Evolutionary conservation across 1,140 invertebrate species (phyloP), one percentile per base, ranked within the genome.

Genomic region (Parapsyche elsis): DNA sequence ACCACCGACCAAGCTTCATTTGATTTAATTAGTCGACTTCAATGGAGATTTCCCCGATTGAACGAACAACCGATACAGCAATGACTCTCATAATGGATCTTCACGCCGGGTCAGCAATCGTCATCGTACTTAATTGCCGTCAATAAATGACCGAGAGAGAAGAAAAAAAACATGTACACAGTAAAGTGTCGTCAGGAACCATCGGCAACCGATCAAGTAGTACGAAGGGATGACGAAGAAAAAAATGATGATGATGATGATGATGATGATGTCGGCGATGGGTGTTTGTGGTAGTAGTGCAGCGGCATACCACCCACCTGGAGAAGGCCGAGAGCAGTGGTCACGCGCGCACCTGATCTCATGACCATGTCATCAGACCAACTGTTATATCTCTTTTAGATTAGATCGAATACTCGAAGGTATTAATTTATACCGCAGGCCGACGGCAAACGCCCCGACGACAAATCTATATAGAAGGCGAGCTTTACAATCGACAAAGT

Each of bases 311-410:
- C 75, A 77, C 75, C 75, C 75, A 77, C 75, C 59, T 38, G 59
- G 75, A 77, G 23, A 77, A 14, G 26, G 53, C 26, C 21, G 9
- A 44, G 49, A 61, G 71, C 49, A 30, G 10, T 16, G 21, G n/a
- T 16, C 38, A 21, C 74, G 57, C 75, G 75, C 75, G 57, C 75
- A 64, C 75, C 75, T 64, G 75, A 77, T 77, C 57, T 77, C 75
- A 23, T 77, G 75, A 14, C 57, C 57, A 24, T 64, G 75, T 77
- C 75, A 77, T 64, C 57, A 53, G 26, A 71, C n/a, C 53, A 75
- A 53, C 73, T 49, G 44, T 44, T 23, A 71, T 71, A 71, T 38
- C 12, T 12, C 53, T 19, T 77, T 45, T 5, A 45, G 21, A 21
- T 77, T 14, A 38, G 12, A 24, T 44, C 30, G 26, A 64, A 64